Conservation (phyloP, 2,888 invertebrate species). For the Cheilosia grossa region DNA sequence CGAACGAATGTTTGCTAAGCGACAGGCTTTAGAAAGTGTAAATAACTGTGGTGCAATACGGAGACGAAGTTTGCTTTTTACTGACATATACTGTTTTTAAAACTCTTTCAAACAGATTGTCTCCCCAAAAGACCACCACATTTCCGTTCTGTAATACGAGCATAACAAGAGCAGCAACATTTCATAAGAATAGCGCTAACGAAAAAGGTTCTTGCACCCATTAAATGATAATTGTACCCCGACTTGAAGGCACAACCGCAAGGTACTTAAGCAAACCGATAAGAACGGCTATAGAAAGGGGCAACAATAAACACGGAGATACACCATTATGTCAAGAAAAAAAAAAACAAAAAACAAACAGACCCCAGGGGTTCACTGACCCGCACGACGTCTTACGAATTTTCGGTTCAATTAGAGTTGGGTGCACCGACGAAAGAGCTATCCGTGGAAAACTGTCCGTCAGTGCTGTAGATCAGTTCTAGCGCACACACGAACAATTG, state of each 20-base stretch:
- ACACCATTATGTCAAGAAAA: conserved; percentile 10
- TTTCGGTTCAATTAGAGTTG: neutral
- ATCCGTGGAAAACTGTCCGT: conserved; percentile 5
- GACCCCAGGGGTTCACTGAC: conserved; percentile 17
- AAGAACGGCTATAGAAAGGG: conserved; percentile 29
- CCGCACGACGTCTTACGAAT: conserved; percentile 4
- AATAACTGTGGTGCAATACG: conserved; percentile 33
- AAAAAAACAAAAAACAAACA: too few species aligned
- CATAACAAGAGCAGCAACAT: neutral
- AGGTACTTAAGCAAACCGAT: conserved; percentile 50
- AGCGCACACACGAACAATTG: conserved; percentile 37
- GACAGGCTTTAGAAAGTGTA: conserved; percentile 53
- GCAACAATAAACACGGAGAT: conserved; percentile 10
- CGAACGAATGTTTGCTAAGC: conserved; percentile 2
- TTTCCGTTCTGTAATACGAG: conserved; percentile 41
- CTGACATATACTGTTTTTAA: too few species aligned
- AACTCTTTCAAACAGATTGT: neutral
- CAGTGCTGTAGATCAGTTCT: conserved; percentile 30
- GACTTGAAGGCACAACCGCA: conserved; percentile 39
- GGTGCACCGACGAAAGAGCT: neutral
- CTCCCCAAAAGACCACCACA: neutral
- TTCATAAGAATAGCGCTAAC: neutral
- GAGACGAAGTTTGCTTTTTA: neutral
- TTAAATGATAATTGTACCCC: conserved; percentile 56
- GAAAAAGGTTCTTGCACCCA: conserved; percentile 63